These are phyloP conservation scores for Cynopterus sphinx DNA, from an alignment of 2,797 vertebrate species.

Conservation along the genomic window DNA sequence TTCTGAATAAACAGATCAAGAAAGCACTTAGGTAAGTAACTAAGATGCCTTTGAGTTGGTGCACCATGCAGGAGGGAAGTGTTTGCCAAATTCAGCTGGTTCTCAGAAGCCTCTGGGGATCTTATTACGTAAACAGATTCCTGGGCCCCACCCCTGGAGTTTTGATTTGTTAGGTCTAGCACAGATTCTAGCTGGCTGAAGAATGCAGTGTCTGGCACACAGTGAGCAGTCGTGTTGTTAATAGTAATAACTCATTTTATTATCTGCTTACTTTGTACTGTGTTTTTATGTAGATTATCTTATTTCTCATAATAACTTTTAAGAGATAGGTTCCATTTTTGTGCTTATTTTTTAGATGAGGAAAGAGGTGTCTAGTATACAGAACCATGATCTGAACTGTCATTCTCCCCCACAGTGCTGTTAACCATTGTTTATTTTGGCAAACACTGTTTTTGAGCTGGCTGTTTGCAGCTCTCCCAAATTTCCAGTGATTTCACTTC, in stretches of 20 bases:
- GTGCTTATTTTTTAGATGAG: not conserved
- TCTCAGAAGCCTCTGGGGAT: constrained; percentile 34
- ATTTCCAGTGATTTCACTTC: constrained; percentile 8
- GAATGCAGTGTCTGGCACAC: not conserved
- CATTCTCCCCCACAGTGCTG: not conserved
- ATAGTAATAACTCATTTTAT: not conserved
- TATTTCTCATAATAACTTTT: constrained; percentile 6
- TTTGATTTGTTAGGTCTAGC: constrained; percentile 3
- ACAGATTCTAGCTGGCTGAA: not conserved
- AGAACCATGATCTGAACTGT: not conserved
- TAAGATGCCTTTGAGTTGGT: not conserved
- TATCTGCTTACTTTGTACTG: not conserved
- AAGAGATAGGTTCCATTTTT: not conserved
- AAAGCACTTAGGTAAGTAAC: not conserved
- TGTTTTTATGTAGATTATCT: constrained; percentile 13
- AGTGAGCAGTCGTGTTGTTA: not conserved
- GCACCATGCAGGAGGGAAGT: not conserved
- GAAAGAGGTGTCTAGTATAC: not conserved
- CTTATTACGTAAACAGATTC: constrained; percentile 29
- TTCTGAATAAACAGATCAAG: not conserved
- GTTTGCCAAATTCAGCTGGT: not conserved
- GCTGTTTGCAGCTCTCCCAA: not conserved
- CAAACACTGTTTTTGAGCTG: not conserved
- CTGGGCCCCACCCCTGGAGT: not conserved
- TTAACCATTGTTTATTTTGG: not conserved